phyloP scores from a whole-genome alignment of 2,797 vertebrate genomes.

The Fistularia tabacaria region DNA sequence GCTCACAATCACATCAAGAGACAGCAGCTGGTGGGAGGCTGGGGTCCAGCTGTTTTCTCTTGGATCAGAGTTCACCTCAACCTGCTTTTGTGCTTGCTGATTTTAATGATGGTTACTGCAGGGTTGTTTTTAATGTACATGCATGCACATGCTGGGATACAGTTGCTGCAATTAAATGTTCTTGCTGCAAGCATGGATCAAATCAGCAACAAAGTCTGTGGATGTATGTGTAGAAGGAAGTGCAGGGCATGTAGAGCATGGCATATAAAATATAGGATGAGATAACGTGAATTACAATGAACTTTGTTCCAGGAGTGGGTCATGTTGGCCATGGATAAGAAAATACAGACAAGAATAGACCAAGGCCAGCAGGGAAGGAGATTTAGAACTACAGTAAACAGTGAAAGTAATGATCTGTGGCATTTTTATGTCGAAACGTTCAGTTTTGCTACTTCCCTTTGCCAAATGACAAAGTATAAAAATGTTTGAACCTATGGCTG shows the following conservation, averaged over 20 bases:
- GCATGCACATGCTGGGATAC: background rate
- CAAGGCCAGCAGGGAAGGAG: slow-evolving; percentile 8
- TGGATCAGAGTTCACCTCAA: slow-evolving; percentile 30
- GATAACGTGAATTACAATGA: background rate
- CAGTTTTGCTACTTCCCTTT: background rate
- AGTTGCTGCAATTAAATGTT: slow-evolving; percentile 5
- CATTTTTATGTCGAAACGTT: slow-evolving; percentile 17
- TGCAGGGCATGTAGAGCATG: background rate
- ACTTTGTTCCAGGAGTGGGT: background rate
- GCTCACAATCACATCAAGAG: slow-evolving; percentile 48
- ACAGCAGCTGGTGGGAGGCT: slow-evolving; percentile 19
- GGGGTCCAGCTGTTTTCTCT: slow-evolving; percentile 26
- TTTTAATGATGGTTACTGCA: slow-evolving; percentile 21
- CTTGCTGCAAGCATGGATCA: background rate
- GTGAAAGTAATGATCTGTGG: slow-evolving; percentile 20
- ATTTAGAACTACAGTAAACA: slow-evolving; percentile 13
- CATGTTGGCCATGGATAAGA: slow-evolving; percentile 9
- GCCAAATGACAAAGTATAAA: background rate
- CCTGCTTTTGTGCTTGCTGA: slow-evolving; percentile 21
- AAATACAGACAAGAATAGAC: slow-evolving; percentile 18
- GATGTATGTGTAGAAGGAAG: background rate
- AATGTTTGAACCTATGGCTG: slow-evolving; percentile 4
- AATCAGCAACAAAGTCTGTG: background rate
- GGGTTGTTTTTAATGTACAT: slow-evolving; percentile 31
- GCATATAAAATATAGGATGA: background rate